phyloP scores from a whole-genome alignment of 2,888 invertebrate genomes.

The Glyphotaelius pellucidus region DNA sequence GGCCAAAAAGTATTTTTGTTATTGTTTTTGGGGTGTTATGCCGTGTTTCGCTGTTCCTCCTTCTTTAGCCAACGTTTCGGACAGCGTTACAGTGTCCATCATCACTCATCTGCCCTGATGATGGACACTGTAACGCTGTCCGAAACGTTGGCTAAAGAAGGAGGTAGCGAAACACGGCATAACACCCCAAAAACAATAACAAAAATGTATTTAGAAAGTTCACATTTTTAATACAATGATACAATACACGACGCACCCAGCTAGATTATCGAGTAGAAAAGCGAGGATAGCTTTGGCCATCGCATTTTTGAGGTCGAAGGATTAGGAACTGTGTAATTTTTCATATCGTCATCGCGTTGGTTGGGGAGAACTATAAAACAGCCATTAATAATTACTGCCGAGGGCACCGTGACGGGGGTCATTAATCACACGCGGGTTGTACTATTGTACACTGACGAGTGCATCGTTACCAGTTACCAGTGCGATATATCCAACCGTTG shows the following conservation, averaged over 20 bases:
- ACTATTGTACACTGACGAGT: neutral
- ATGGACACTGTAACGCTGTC: too few relatives aligned
- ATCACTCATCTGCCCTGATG: too few relatives aligned
- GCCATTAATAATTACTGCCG: slow-evolving; percentile 49
- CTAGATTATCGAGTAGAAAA: neutral
- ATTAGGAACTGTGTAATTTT: slow-evolving; percentile 20
- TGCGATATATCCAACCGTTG: neutral
- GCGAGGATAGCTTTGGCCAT: neutral
- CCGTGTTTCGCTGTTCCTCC: too few relatives aligned
- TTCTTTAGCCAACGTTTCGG: too few relatives aligned
- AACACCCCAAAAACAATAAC: too few relatives aligned
- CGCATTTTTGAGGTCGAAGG: neutral
- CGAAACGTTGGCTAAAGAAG: too few relatives aligned
- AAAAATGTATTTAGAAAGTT: too few relatives aligned
- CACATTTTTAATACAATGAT: too few relatives aligned
- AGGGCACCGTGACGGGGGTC: slow-evolving; percentile 8
- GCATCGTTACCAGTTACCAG: neutral
- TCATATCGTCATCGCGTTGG: slow-evolving; percentile 7
- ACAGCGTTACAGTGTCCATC: too few relatives aligned
- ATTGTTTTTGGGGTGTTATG: too few relatives aligned
- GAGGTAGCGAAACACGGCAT: too few relatives aligned
- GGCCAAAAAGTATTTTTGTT: too few relatives aligned
- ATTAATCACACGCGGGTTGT: slow-evolving; percentile 48
- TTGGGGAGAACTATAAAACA: slow-evolving; percentile 54
- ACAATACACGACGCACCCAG: neutral